Evolutionary conservation across 2,797 vertebrate genomes (phyloP).

Genomic region (Pteropus rufus): DNA sequence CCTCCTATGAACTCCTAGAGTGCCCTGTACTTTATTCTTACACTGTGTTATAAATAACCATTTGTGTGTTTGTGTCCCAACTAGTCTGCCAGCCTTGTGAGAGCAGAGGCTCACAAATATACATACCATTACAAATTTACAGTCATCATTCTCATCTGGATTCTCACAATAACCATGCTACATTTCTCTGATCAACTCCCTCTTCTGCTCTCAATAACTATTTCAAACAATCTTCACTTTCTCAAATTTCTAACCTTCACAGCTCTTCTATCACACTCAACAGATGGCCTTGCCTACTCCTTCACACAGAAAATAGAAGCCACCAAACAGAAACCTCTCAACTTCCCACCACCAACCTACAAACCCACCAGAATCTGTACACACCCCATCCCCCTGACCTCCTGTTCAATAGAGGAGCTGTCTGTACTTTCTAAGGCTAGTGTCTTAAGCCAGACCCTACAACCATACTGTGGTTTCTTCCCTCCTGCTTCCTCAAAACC

Average conservation of each 20-base stretch:
- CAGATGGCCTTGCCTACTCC: conserved; percentile 61
- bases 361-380: not conserved
- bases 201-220: not conserved
- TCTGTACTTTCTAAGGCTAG: not conserved
- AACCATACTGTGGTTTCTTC: not conserved
- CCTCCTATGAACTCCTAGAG: not conserved
- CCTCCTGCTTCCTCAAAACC: not conserved
- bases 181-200: not conserved
- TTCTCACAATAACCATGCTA: not conserved
- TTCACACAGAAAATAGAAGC: conserved; percentile 60
- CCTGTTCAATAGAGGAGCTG: not conserved
- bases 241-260: conserved; percentile 43
- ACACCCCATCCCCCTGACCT: not conserved
- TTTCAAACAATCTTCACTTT: conserved; percentile 40
- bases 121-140: not conserved
- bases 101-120: not conserved
- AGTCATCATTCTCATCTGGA: not conserved
- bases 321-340: conserved; percentile 34
- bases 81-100: not conserved
- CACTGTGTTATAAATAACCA: not conserved
- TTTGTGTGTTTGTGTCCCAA: not conserved
- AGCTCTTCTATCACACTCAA: conserved; percentile 28
- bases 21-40: not conserved
- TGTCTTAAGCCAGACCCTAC: not conserved
- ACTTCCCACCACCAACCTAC: not conserved